Percentiles rank a stretch among this genome's conserved stretches.
phyloP scores from a whole-genome alignment of 1,140 invertebrate species.

The Yoshiicerus persimilis region DNA sequence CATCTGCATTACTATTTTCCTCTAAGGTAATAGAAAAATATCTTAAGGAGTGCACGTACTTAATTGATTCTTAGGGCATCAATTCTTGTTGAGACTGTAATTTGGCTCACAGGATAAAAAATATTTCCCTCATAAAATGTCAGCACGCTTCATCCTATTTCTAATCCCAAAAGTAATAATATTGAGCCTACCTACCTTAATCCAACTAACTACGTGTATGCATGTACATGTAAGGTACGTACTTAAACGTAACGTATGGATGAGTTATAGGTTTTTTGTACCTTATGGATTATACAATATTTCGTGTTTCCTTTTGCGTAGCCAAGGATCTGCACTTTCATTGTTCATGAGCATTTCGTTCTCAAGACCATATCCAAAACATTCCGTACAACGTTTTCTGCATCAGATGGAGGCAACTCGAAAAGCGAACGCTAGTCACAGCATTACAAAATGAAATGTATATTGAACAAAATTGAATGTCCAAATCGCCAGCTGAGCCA shows the following conservation, averaged over 20 bases:
- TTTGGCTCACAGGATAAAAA: neutral
- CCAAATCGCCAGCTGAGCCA: conserved; percentile 35
- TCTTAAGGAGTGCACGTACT: neutral
- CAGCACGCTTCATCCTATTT: neutral
- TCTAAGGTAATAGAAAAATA: neutral
- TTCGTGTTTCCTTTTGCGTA: neutral
- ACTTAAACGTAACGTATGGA: too few relatives aligned
- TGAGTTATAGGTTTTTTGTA: neutral
- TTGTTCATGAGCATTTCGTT: neutral
- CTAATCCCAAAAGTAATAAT: neutral
- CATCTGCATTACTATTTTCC: neutral
- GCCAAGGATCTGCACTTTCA: neutral
- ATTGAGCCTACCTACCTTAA: neutral
- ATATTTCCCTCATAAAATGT: neutral
- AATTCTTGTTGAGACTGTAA: neutral
- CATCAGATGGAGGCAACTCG: neutral
- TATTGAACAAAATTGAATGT: conserved; percentile 22
- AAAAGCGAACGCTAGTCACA: neutral
- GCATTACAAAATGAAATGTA: conserved; percentile 1
- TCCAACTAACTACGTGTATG: neutral
- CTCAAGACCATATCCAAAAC: neutral
- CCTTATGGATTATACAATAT: neutral
- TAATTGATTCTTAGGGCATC: neutral
- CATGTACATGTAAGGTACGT: too few relatives aligned
- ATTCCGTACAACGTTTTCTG: neutral